Conservation (phyloP, 1,140 invertebrate species). For the Phocides pigmalion region DNA sequence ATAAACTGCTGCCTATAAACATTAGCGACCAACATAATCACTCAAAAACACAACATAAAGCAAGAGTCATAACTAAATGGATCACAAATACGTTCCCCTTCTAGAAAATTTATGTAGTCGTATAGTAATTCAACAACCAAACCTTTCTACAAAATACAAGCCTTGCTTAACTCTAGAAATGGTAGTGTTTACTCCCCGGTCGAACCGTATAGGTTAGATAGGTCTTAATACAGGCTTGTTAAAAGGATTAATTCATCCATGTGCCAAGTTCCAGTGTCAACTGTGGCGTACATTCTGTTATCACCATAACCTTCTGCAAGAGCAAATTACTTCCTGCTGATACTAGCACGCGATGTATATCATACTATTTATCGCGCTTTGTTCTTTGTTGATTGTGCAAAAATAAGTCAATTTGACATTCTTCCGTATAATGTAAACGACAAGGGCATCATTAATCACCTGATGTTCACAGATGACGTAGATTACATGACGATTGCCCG, state of each 20-base stretch:
- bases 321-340: constrained; percentile 77
- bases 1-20: too few relatives aligned
- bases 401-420: constrained; percentile 35
- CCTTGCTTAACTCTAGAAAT: too few relatives aligned
- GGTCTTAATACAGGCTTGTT: too few relatives aligned
- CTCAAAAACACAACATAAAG: too few relatives aligned
- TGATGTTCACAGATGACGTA: constrained; percentile 10
- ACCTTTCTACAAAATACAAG: too few relatives aligned
- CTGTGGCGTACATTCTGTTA: constrained; percentile 56
- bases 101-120: too few relatives aligned
- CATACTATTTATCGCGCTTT: constrained; percentile 35
- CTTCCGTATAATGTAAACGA: constrained; percentile 9
- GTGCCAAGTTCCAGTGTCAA: constrained; percentile 44
- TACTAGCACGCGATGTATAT: constrained; percentile 54
- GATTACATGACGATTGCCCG: constrained; percentile 14
- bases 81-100: too few relatives aligned
- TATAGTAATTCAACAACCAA: too few relatives aligned
- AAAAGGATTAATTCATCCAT: constrained; percentile 40
- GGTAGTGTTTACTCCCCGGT: too few relatives aligned
- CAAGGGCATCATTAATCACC: constrained; percentile 38
- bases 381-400: constrained; percentile 30
- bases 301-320: constrained; percentile 73
- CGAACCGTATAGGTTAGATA: too few relatives aligned
- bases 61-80: too few relatives aligned
- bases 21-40: too few relatives aligned